Conservation (phyloP, 2,113 vertebrate species). For the Ellobius talpinus region DNA sequence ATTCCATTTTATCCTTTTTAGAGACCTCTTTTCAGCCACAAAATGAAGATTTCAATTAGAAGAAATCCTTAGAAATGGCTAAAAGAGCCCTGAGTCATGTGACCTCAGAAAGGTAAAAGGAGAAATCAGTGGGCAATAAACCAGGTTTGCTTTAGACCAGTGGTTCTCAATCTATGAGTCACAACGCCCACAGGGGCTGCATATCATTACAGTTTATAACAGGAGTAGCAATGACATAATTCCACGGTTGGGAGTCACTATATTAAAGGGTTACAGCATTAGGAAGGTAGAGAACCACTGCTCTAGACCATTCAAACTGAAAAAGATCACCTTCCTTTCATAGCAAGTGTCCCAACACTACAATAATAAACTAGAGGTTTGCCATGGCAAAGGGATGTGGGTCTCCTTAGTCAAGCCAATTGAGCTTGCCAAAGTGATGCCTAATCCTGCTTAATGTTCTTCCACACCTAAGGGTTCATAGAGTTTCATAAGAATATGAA, state of each 20-base stretch:
- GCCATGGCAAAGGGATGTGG: not conserved
- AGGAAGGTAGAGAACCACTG: not conserved
- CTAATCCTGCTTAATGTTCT: slow-evolving; percentile 28
- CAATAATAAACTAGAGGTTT: not conserved
- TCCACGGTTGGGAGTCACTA: not conserved
- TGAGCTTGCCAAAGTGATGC: not conserved
- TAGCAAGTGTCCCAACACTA: not conserved
- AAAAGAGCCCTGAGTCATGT: not conserved
- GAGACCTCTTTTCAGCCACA: slow-evolving; percentile 3
- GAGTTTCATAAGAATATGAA: not conserved
- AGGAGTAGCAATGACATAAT: not conserved
- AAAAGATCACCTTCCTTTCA: not conserved
- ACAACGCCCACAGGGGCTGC: not conserved
- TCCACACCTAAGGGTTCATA: not conserved
- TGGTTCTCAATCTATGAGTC: not conserved
- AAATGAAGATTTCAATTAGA: not conserved
- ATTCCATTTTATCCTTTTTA: not conserved
- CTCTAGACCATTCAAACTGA: not conserved
- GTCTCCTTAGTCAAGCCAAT: not conserved
- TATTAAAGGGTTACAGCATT: too few relatives aligned
- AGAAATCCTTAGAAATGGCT: not conserved
- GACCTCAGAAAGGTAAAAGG: not conserved
- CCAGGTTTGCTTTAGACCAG: not conserved
- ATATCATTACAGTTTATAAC: not conserved
- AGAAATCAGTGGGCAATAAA: not conserved